Conservation (phyloP, 1,140 invertebrate species). For the Babylonia areolata region DNA sequence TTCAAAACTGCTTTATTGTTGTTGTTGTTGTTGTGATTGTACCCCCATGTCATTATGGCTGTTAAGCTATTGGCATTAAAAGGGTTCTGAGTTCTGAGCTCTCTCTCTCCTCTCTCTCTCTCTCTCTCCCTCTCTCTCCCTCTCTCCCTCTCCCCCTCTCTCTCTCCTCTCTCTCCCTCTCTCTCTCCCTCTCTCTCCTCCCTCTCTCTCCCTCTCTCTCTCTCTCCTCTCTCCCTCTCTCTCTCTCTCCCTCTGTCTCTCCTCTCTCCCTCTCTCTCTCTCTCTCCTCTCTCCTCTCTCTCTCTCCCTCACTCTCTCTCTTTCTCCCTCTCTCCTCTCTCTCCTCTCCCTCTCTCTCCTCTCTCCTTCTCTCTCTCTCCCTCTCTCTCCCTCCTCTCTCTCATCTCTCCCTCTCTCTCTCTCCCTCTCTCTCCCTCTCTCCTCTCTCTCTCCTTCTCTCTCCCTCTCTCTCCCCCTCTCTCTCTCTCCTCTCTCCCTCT, state of each 20-base stretch:
- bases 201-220: not conserved
- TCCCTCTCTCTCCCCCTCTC: not conserved
- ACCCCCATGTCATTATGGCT: too few species aligned
- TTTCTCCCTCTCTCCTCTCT: conserved; percentile 6
- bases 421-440: conserved; percentile 14
- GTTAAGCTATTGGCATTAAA: too few species aligned
- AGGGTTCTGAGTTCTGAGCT: too few species aligned
- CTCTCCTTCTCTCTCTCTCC: not conserved
- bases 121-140: not conserved
- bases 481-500: not conserved
- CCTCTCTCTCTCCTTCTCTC: conserved; percentile 1
- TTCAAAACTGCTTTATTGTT: too few species aligned
- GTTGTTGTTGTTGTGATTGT: too few species aligned
- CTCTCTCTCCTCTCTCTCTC: not conserved
- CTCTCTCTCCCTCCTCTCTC: not conserved
- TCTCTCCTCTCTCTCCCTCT: not conserved
- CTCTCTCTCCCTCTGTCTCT: too few species aligned
- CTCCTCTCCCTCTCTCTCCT: not conserved
- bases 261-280: not conserved
- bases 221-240: not conserved
- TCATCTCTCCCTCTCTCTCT: not conserved
- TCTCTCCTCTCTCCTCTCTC: not conserved
- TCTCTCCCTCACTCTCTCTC: conserved; percentile 11
- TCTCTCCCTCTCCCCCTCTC: not conserved
- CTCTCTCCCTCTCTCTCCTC: not conserved